phyloP scores from a whole-genome alignment of 2,113 vertebrate species.

The Tachysurus vachellii region DNA sequence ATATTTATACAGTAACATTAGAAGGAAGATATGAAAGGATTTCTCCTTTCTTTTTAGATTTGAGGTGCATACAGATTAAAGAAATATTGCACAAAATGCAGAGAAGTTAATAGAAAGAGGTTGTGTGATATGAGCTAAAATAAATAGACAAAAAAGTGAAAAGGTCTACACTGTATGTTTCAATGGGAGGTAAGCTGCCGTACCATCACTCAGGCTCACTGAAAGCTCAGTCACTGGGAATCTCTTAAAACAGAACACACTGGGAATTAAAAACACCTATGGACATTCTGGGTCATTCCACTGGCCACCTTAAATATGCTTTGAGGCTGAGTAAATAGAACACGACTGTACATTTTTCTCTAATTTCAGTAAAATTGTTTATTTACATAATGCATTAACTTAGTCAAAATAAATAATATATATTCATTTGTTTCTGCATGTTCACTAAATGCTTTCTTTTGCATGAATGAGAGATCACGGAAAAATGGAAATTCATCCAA shows the following conservation, averaged over 20 bases:
- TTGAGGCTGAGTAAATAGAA: not conserved
- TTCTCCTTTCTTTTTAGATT: conserved; percentile 45
- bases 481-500: not conserved
- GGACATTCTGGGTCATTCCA: not conserved
- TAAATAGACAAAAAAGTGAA: conserved; percentile 26
- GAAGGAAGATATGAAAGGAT: conserved; percentile 45
- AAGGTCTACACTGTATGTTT: not conserved
- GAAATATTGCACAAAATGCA: conserved; percentile 21
- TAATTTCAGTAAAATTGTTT: not conserved
- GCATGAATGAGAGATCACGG: not conserved
- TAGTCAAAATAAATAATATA: not conserved
- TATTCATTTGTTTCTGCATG: not conserved
- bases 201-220: conserved; percentile 37
- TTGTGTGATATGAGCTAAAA: conserved; percentile 45
- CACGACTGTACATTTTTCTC: not conserved
- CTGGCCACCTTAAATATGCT: not conserved
- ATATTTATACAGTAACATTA: conserved; percentile 57
- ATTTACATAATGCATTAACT: not conserved
- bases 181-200: conserved; percentile 20
- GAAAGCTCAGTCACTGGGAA: conserved; percentile 1
- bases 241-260: conserved; percentile 16
- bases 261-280: not conserved
- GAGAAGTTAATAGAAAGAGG: conserved; percentile 30
- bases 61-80: conserved; percentile 13
- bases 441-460: not conserved